Base-by-base conservation (phyloP, 2,797 vertebrate species). In the Poeciliopsis turneri region DNA sequence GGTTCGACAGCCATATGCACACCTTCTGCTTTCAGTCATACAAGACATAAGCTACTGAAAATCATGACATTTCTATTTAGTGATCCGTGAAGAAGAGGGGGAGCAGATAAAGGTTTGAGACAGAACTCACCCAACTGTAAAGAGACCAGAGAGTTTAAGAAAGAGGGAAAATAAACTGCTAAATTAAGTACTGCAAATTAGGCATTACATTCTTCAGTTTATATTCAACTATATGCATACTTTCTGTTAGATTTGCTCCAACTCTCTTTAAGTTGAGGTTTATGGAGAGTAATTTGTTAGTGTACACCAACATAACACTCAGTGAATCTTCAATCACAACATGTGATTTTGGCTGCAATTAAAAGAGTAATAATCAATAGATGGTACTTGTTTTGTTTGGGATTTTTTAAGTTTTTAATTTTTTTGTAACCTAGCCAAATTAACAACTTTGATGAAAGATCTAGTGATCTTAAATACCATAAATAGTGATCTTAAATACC, bases 31-130 rank as follows among this genome's bases (percentile, higher is more conserved):
- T 84, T 78, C 78, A 81, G 64, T 36, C 36, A 3, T 73, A 80
- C 57, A 20, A 78, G 57, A 75, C 49, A 72, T 53, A 20, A 87
- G 77, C 83, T 71, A 66, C 73, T 20, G 79, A 78, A 81, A 88
- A 80, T 90, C 82, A 72, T 74, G 39, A 86, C 81, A 89, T 90
- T 89, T 87, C 73, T 53, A 86, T 86, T 86, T 77, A 74, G 79
- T 78, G 74, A 88, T 84, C 86, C 66, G 79, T 83, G 76, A 84
- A 78, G 59, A 78, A 75, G 47, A 76, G 51, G 72, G 72, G 51
- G 49, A 84, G 82, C 71, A 64, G 82, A 74, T 10, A 73, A 70
- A 79, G 76, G 68, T 75, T 12, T 47, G 69, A 64, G 43, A 72
- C 18, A 71, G n/a, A 80, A 66, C n/a, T 9, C 43, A 71, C 18